These are phyloP conservation scores for Drosophila leonis DNA, from an alignment of 2,888 invertebrate species.

Conservation along the genomic window DNA sequence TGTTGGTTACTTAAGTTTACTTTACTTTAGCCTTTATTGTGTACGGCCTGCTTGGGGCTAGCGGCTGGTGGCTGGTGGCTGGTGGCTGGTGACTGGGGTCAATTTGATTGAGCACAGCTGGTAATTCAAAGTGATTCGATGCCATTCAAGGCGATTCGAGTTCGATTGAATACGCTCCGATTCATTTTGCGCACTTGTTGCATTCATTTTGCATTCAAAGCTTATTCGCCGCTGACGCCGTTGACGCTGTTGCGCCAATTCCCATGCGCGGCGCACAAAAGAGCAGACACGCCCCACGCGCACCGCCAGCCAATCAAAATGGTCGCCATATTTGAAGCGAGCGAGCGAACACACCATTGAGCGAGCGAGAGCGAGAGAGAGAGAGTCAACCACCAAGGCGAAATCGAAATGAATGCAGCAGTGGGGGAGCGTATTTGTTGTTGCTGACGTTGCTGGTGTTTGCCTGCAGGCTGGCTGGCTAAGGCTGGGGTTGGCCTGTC, in stretches of 20 bases:
- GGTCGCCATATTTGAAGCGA: constrained; percentile 77
- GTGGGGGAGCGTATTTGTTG: constrained; percentile 43
- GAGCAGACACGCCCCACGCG: constrained; percentile 39
- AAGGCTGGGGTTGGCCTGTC: constrained; percentile 43
- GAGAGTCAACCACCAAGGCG: constrained; percentile 48
- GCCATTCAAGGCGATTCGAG: constrained; percentile 48
- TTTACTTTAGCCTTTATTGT: constrained; percentile 52
- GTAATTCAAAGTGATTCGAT: constrained; percentile 61
- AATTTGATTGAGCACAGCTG: constrained; percentile 57
- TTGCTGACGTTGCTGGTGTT: constrained; percentile 29
- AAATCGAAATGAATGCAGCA: constrained; percentile 59
- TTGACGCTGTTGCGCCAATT: constrained; percentile 30
- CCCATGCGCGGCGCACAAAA: constrained; percentile 41
- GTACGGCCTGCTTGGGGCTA: constrained; percentile 28
- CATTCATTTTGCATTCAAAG: constrained; percentile 47
- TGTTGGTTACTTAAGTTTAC: constrained; percentile 60
- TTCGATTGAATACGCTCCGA: constrained; percentile 39
- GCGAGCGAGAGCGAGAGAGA: constrained; percentile 28
- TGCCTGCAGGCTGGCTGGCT: constrained; percentile 49
- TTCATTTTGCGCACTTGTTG: constrained; percentile 67
- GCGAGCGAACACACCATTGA: constrained; percentile 39
- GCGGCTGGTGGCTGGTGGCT: constrained; percentile 10
- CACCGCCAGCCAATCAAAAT: constrained; percentile 56
- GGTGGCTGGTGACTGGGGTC: constrained; percentile 32
- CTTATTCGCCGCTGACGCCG: constrained; percentile 40